Base-by-base conservation (phyloP, 2,797 vertebrate species). In the Microctenopoma lineatum region DNA sequence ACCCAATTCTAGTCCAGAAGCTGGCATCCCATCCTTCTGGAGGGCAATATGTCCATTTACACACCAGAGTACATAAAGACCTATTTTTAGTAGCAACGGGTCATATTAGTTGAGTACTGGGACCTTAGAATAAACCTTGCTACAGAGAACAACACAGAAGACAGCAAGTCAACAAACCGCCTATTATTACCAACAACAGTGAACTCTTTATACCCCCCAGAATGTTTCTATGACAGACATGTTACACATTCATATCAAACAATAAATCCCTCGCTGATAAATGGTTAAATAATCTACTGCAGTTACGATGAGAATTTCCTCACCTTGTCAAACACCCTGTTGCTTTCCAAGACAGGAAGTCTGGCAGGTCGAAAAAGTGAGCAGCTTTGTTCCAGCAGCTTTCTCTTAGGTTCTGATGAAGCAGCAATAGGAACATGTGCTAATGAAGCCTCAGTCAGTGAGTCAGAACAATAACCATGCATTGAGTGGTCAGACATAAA, bases 321-420 rank as follows among this genome's bases (percentile, higher is more conserved):
- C 94, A 97, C 97, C 98, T 96, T 66, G 91, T 91, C 89, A 96
- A 89, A 70, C 93, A 95, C 84, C 96, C 96, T n/a, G 97, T 97
- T 60, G 97, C 96, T 85, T 97, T 98, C 96, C 96, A 98, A 25
- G 98, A 97, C 86, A 99, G 93, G 90, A 97, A 98, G 90, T 98
- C 97, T 0, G 96, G 95, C 53, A 99, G 96, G 94, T 98, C 98
- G 70, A 98, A 97, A 85, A 98, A 99, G 87, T 95, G 94, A 27
- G 94, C 93, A 0, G 94, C 94, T 86, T 94, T 95, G 77, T 93
- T 85, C 96, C 97, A 97, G 89, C 95, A 97, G 0, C 83, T 93
- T 59, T 94, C 89, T 63, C 44, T 87, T 1, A 94, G 87, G 77
- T 93, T 94, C 94, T 95, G 76, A 62, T 15, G 2, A 11, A 36